Base-by-base conservation (phyloP, 2,888 invertebrate genomes). In the Charanyca ferruginea region DNA sequence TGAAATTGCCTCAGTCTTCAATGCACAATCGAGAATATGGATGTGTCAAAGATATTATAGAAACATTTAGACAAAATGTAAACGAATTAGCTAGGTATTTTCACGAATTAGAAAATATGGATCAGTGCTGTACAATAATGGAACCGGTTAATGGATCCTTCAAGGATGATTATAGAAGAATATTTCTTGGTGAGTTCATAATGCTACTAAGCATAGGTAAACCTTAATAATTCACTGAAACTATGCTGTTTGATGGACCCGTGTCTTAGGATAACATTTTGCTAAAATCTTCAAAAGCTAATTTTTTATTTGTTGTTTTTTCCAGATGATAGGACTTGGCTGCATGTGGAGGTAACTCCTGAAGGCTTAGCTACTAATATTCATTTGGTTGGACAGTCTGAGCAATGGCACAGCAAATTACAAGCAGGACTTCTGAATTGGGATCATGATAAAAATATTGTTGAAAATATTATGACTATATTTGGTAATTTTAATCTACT, bases 381-480 rank as follows among this genome's bases (percentile, higher is more conserved):
- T 4, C 90, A 92, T 73, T 83, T 94, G 13, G 79, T 94, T 38
- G 93, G 94, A n/a, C 88, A 93, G 59, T 89, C 91, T 2, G 90
- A 89, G 20, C 51, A 77, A 9, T 92, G 90, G 92, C 87, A 91
- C 51, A 87, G 90, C 47, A 93, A 91, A 76, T 73, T 94, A 55
- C 91, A 94, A 75, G 69, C 77, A 22, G 91, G 92, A 4, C 85
- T 94, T 7, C 71, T 91, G 3, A 77, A 77, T 48, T 95, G 95
- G 95, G 93, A 95, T 71, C 92, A 94, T 89, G 94, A 94, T 73
- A 90, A 88, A 79, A 87, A 90, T 68, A 93, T 95, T 79, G 89
- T 93, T 38, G 90, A 91, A 16, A 95, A 95, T 73, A 90, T 94
- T 35, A 85, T 87, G 81, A 70, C 65, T 55, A 86, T 92, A 60